These are phyloP conservation scores for Drosophila leonis DNA, from an alignment of 2,888 invertebrate genomes.

Conservation along the genomic window DNA sequence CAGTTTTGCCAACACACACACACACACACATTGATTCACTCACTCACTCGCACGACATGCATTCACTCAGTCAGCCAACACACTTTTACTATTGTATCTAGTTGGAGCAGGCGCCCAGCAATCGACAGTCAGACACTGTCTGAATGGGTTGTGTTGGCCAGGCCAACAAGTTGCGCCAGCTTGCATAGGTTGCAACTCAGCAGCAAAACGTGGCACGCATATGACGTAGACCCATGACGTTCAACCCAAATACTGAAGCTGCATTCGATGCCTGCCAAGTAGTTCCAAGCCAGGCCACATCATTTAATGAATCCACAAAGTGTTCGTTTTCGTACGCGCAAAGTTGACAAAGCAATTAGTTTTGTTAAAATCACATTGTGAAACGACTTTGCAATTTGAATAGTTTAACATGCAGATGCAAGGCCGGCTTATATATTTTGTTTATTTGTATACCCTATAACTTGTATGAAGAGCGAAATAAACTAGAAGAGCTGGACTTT, in stretches of 20 bases:
- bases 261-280: conserved; percentile 4
- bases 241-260: conserved; percentile 6
- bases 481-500: background rate
- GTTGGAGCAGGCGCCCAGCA: conserved; percentile 84
- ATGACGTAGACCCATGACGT: conserved; percentile 24
- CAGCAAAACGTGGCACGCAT: conserved; percentile 11
- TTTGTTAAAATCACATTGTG: conserved; percentile 33
- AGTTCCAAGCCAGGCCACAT: conserved; percentile 23
- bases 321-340: conserved; percentile 2
- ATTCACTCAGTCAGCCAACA: conserved; percentile 50
- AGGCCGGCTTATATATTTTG: conserved; percentile 31
- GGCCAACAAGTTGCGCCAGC: conserved; percentile 63
- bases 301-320: conserved; percentile 62
- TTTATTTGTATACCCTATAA: background rate
- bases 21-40: conserved; percentile 12
- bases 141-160: conserved; percentile 45
- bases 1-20: conserved; percentile 46
- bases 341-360: conserved; percentile 50
- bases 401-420: conserved; percentile 31
- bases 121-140: conserved; percentile 47
- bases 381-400: conserved; percentile 40
- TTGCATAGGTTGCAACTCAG: conserved; percentile 42
- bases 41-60: conserved; percentile 20
- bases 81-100: conserved; percentile 85
- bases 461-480: background rate